Evolutionary conservation across 2,797 vertebrate genomes (phyloP).

Genomic region (Apodemus agrarius): DNA sequence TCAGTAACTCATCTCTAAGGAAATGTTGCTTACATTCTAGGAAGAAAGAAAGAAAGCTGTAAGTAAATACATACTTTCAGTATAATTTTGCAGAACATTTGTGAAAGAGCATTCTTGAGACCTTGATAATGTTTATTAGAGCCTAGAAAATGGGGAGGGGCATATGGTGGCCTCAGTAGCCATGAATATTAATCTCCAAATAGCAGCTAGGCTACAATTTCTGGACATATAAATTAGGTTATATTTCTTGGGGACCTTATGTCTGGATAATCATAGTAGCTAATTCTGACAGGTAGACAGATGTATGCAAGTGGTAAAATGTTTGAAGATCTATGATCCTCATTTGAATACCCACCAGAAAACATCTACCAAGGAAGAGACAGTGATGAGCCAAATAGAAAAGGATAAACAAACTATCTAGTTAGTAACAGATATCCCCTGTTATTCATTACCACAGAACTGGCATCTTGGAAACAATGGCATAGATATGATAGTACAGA

Average conservation of each 20-base stretch:
- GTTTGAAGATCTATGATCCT: conserved; percentile 14
- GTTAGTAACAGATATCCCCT: neutral
- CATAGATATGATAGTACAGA: neutral
- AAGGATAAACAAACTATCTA: neutral
- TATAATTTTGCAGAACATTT: conserved; percentile 46
- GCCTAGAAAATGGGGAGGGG: neutral
- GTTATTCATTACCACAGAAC: neutral
- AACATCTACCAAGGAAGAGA: neutral
- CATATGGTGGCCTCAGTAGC: neutral
- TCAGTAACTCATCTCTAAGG: conserved; percentile 14
- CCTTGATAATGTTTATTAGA: neutral
- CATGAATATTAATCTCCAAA: conserved; percentile 41
- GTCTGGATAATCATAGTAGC: neutral
- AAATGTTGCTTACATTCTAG: conserved; percentile 51
- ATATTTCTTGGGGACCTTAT: neutral
- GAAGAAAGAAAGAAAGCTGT: conserved; percentile 37
- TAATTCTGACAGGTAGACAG: neutral
- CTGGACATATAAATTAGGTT: conserved; percentile 17
- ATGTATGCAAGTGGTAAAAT: neutral
- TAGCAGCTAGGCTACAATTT: conserved; percentile 15
- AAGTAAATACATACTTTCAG: conserved; percentile 61
- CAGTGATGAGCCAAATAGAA: conserved; percentile 22
- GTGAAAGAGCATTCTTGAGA: conserved; percentile 32
- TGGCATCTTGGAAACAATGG: conserved; percentile 32
- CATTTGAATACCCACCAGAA: conserved; percentile 1